Percentiles rank a stretch among this genome's conserved stretches.
Conservation (phyloP, 2,888 invertebrate genomes). For the Synanthedon formicaeformis region DNA sequence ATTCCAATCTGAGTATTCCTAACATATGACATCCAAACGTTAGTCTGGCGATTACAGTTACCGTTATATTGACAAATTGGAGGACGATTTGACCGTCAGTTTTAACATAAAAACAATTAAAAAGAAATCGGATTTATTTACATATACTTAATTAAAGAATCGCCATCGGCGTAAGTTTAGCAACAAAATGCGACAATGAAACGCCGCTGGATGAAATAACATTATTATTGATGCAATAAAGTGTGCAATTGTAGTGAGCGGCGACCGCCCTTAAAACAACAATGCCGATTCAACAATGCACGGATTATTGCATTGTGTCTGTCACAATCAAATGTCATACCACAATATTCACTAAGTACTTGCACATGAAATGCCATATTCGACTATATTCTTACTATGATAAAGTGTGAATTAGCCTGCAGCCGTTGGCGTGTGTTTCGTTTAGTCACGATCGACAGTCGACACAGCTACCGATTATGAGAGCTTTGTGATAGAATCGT, state of each 20-base stretch:
- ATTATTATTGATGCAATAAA: constrained; percentile 71
- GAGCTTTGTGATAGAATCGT: constrained; percentile 65
- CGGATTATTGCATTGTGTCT: constrained; percentile 71
- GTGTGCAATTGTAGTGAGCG: constrained; percentile 61
- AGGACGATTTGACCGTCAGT: background rate
- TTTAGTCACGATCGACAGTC: constrained; percentile 28
- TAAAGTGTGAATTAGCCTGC: constrained; percentile 17
- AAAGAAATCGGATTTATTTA: background rate
- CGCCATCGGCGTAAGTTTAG: constrained; percentile 30
- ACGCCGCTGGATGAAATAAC: constrained; percentile 57
- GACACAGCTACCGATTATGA: constrained; percentile 64
- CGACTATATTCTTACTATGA: background rate
- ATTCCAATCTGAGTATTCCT: too few species aligned
- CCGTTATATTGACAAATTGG: too few species aligned
- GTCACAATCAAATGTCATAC: constrained; percentile 57
- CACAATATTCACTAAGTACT: constrained; percentile 36
- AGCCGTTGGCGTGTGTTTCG: constrained; percentile 21
- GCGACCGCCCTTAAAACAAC: constrained; percentile 69
- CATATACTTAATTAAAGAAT: background rate
- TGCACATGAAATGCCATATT: background rate
- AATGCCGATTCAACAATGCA: constrained; percentile 68
- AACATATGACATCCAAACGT: too few species aligned
- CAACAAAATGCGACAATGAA: constrained; percentile 51
- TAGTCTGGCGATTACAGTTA: too few species aligned
- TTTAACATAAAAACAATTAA: background rate